Percentiles rank a stretch among this genome's conserved stretches.
These are phyloP conservation scores for Chaetops frenatus DNA, from an alignment of 2,113 vertebrate species.

Conservation along the genomic window DNA sequence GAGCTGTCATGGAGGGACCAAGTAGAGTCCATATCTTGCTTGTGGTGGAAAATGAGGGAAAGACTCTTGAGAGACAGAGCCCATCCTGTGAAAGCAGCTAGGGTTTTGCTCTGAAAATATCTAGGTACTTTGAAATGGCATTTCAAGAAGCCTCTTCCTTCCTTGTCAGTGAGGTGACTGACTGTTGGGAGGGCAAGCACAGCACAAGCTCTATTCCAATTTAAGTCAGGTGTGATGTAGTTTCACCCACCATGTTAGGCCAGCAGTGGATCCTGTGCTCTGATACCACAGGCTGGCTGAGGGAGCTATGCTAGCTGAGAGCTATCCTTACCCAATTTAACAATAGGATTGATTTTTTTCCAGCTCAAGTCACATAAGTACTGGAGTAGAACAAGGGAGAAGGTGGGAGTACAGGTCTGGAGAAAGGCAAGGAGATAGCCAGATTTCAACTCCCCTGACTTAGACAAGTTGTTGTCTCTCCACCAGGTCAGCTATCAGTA, in stretches of 20 bases:
- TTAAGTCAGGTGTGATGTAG: fast-evolving
- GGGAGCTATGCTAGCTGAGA: neutral
- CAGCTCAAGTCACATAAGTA: neutral
- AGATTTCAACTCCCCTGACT: neutral
- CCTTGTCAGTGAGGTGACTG: neutral
- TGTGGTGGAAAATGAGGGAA: neutral
- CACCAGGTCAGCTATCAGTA: neutral
- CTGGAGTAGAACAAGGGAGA: neutral
- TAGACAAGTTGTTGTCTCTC: neutral
- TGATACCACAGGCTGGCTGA: neutral
- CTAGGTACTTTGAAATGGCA: neutral
- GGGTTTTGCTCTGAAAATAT: neutral
- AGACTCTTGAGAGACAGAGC: neutral
- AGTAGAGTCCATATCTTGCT: neutral
- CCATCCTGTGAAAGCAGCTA: neutral
- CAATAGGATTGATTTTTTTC: neutral
- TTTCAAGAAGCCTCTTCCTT: neutral
- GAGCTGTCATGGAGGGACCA: neutral
- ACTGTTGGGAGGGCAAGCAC: neutral
- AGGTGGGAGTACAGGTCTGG: neutral
- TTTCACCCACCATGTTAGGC: neutral
- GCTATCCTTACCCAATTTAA: neutral
- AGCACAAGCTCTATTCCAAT: neutral
- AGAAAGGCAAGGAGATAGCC: neutral
- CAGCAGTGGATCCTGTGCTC: neutral